Base-by-base conservation (phyloP, 1,140 invertebrate species). In the Onthophagus taurus region DNA sequence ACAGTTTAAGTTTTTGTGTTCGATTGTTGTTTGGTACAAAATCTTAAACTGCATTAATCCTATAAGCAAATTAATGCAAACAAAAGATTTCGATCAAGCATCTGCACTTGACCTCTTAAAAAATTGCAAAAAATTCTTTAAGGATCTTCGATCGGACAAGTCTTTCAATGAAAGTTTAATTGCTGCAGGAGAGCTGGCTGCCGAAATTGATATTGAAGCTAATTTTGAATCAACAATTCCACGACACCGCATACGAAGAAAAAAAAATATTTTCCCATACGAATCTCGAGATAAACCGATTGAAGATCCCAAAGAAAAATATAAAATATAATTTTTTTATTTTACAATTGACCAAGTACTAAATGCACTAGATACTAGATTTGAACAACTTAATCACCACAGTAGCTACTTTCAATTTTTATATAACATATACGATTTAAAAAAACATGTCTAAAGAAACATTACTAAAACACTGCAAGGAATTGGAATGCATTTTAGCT, bases 1-100 rank as follows among this genome's bases (percentile, higher is more conserved):
- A 48, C 42, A 35, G 5, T 50, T 50, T 43, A 49, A 50, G 33
- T 49, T 47, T 48, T 41, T 44, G 14, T 48, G 45, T 46, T 43
- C 36, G 31, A 14, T 23, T 2, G 19, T 44, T 17, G 9, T 42
- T 42, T 42, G 45, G 44, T 20, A 31, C 33, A 42, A 47, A 42
- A 47, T 47, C 11, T 31, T 47, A 31, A 47, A 47, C 23, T 33
- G 30, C 17, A 47, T 44, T 42, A 49, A 52, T 46, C 24, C 37
- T 33, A 38, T 49, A 33, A 50, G 36, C 29, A 49, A 49, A 21
- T 12, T 34, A 14, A 33, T 43, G 31, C 41, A 47, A 26, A 35
- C 30, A 23, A 47, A 47, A 43, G 30, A 43, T 47, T 47, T 43
- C n/a, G 45, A 47, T 36, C 21, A 43, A 43, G 18, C 20, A 6